phyloP scores from a whole-genome alignment of 2,888 invertebrate species.

The Urechis unicinctus region DNA sequence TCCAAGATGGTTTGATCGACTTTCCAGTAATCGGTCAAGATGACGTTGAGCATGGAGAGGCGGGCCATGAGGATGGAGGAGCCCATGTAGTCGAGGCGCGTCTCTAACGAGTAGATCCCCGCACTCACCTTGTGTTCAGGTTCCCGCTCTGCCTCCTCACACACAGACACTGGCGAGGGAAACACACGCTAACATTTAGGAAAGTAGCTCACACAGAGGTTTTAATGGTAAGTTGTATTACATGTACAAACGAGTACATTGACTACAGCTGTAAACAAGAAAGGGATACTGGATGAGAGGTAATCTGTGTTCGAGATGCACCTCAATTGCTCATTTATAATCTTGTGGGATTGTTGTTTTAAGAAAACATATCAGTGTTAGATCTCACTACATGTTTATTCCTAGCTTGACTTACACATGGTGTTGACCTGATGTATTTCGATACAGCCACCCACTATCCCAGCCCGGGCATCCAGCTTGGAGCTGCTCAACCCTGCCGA shows the following conservation, averaged over 20 bases:
- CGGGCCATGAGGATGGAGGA: constrained; percentile 88
- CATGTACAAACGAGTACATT: too few relatives aligned
- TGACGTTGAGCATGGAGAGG: constrained; percentile 72
- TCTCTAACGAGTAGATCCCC: constrained; percentile 76
- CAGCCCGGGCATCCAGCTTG: constrained; percentile 81
- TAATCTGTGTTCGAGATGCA: too few relatives aligned
- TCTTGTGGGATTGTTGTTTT: too few relatives aligned
- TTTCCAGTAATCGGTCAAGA: constrained; percentile 79
- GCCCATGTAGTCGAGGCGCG: constrained; percentile 96
- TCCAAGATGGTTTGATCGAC: constrained; percentile 51
- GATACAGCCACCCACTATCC: constrained; percentile 94
- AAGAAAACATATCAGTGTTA: too few relatives aligned
- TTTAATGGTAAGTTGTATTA: not conserved
- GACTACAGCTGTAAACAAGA: too few relatives aligned
- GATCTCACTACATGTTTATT: too few relatives aligned
- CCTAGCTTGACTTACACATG: constrained; percentile 16
- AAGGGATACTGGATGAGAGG: too few relatives aligned
- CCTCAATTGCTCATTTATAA: too few relatives aligned
- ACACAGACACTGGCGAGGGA: constrained; percentile 68
- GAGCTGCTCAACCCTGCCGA: constrained; percentile 83
- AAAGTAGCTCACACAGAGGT: not conserved
- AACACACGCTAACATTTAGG: not conserved
- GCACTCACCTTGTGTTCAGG: constrained; percentile 75
- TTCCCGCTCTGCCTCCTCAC: constrained; percentile 82
- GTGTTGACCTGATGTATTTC: constrained; percentile 67